These are phyloP conservation scores for Nibea coibor DNA, from an alignment of 2,113 vertebrate genomes.

Conservation along the genomic window DNA sequence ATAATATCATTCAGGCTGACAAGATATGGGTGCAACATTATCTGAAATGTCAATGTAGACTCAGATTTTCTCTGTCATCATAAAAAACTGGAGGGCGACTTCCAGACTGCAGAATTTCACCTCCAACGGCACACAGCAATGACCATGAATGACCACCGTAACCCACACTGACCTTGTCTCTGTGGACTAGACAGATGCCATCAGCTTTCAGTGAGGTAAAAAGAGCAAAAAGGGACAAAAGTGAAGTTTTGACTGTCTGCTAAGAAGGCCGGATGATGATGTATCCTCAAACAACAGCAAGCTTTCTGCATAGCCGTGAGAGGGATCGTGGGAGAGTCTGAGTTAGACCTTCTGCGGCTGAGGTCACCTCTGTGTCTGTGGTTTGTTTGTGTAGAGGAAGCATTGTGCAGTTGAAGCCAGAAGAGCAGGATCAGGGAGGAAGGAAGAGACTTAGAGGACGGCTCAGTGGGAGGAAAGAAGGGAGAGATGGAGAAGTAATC, in stretches of 20 bases:
- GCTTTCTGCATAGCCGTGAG: constrained; percentile 13
- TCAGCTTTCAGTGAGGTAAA: not conserved
- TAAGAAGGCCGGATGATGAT: not conserved
- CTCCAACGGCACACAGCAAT: not conserved
- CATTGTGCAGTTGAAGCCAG: constrained; percentile 69
- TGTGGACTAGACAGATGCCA: not conserved
- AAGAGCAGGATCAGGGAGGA: constrained; percentile 69
- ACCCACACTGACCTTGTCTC: not conserved
- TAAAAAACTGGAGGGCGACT: not conserved
- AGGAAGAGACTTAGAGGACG: constrained; percentile 77
- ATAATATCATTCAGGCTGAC: constrained; percentile 5
- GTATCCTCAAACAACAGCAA: not conserved
- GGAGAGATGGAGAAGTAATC: constrained; percentile 71
- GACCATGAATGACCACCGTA: not conserved
- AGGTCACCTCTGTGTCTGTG: constrained; percentile 70
- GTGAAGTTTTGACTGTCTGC: not conserved
- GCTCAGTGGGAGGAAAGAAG: constrained; percentile 72
- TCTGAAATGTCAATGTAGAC: constrained; percentile 26
- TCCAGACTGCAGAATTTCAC: constrained; percentile 8
- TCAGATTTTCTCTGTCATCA: not conserved
- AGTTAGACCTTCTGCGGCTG: constrained; percentile 41
- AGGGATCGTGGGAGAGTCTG: constrained; percentile 43
- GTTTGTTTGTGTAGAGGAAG: constrained; percentile 71
- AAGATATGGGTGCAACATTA: constrained; percentile 20
- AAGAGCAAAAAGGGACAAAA: not conserved